phyloP scores from a whole-genome alignment of 2,888 invertebrate genomes.

The Drosophila leonis region DNA sequence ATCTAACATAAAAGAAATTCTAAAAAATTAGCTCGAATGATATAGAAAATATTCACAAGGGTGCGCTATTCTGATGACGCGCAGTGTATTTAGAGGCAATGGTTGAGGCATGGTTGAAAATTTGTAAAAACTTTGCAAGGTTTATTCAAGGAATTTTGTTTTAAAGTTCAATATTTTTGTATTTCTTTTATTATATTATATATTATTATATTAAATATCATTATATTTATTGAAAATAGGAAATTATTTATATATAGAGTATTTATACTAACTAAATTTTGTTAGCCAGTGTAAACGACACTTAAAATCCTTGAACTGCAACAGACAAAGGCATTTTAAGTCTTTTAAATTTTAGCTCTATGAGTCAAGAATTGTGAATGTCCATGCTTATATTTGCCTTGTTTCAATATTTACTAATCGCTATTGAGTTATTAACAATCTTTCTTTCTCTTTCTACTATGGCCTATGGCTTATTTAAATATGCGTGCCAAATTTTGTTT shows the following conservation, averaged over 20 bases:
- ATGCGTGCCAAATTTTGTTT: conserved; percentile 19
- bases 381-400: conserved; percentile 3
- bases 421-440: conserved; percentile 23
- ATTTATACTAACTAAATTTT: neutral
- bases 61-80: too few relatives aligned
- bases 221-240: too few relatives aligned
- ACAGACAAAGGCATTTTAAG: conserved; percentile 17
- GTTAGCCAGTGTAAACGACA: neutral
- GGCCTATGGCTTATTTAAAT: conserved; percentile 30
- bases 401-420: conserved; percentile 23
- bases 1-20: too few relatives aligned
- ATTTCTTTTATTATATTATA: too few relatives aligned
- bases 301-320: conserved; percentile 1
- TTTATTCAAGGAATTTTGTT: rapidly evolving
- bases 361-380: conserved; percentile 3
- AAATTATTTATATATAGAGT: too few relatives aligned
- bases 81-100: neutral
- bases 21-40: too few relatives aligned
- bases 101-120: neutral
- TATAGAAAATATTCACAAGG: too few relatives aligned
- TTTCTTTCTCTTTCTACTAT: conserved; percentile 12
- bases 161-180: neutral
- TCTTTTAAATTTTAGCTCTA: neutral
- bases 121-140: neutral
- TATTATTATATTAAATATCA: too few relatives aligned